Conservation (phyloP, 2,113 vertebrate genomes). For the Nycticorax nycticorax region DNA sequence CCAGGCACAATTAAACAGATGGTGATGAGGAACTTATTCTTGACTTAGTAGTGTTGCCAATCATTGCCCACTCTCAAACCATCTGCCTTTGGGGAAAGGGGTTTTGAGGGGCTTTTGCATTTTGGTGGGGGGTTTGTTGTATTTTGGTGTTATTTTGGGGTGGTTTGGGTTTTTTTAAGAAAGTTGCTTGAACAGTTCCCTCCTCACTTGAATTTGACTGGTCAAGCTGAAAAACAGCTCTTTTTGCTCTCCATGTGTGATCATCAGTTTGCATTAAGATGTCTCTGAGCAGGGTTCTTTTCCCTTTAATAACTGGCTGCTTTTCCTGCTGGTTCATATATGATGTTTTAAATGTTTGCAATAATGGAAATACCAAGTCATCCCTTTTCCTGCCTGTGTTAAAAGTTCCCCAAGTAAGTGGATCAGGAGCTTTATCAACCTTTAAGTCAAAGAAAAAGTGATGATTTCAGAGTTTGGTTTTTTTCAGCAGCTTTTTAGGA, state of each 20-base stretch:
- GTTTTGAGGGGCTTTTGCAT: not conserved
- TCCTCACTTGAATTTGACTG: not conserved
- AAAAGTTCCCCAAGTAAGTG: not conserved
- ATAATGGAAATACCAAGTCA: not conserved
- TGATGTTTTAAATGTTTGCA: not conserved
- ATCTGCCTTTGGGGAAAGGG: not conserved
- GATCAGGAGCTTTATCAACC: not conserved
- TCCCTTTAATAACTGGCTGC: not conserved
- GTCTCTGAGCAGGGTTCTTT: not conserved
- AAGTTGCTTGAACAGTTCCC: not conserved
- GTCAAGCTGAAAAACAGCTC: not conserved
- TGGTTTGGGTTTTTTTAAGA: not conserved
- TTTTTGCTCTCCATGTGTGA: not conserved
- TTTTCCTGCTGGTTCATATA: not conserved
- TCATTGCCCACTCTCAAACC: not conserved
- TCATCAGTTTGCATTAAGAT: not conserved
- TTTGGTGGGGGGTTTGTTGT: not conserved
- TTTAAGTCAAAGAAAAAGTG: not conserved
- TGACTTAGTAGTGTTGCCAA: not conserved
- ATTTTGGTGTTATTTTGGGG: not conserved
- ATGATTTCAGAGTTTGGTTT: not conserved
- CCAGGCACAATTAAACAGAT: constrained; percentile 5
- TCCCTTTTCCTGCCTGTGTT: not conserved
- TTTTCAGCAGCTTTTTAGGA: not conserved
- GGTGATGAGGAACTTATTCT: not conserved